Evolutionary conservation across 2,113 vertebrate genomes (phyloP).

Genomic region (Scytalopus superciliaris): DNA sequence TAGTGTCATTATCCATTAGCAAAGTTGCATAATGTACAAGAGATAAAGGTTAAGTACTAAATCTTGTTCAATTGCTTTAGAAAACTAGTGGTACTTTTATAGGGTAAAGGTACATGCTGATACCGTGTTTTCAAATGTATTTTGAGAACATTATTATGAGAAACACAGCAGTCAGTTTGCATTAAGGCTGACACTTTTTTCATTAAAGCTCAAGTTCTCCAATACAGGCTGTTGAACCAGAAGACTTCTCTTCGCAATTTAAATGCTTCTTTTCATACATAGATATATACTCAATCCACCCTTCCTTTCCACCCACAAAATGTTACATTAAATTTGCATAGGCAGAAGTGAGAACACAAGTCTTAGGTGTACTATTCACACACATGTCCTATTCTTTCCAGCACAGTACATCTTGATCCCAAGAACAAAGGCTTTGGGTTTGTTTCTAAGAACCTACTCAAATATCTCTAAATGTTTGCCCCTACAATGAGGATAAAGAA

Average conservation of each 20-base stretch:
- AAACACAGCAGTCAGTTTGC: neutral
- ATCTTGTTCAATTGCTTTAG: neutral
- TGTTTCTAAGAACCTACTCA: neutral
- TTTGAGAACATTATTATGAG: neutral
- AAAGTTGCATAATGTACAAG: neutral
- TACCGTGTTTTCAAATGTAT: neutral
- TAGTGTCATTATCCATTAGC: constrained; percentile 7
- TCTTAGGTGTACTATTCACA: neutral
- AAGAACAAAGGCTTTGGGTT: neutral
- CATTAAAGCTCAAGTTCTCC: neutral
- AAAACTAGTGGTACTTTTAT: neutral
- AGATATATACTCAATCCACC: neutral
- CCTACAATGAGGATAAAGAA: neutral
- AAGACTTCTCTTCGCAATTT: neutral
- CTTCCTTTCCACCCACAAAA: neutral
- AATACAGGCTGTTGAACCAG: neutral
- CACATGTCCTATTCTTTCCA: neutral
- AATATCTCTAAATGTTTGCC: neutral
- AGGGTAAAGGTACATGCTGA: neutral
- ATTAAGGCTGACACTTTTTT: neutral
- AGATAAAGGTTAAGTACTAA: constrained; percentile 21
- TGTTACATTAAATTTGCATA: neutral
- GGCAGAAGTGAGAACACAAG: neutral
- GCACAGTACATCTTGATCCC: accelerated
- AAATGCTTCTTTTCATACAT: neutral